A percentile compares a stretch with the other conserved stretches of the same genome.
Conservation (phyloP, 1,140 invertebrate species). For the Trachymyrmex septentrionalis region DNA sequence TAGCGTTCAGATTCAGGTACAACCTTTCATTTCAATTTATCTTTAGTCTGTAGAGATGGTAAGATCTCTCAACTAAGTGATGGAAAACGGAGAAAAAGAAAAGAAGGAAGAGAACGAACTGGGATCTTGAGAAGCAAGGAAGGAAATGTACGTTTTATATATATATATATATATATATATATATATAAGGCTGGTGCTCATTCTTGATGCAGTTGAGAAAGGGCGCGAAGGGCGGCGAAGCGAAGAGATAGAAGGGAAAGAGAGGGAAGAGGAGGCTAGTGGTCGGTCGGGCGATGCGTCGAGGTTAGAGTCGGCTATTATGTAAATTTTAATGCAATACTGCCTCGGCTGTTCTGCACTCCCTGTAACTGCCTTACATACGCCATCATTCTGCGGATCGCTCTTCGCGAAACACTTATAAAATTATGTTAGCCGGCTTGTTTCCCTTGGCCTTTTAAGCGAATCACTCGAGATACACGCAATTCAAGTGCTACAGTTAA, state of each 20-base stretch:
- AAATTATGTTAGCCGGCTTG: constrained; percentile 74
- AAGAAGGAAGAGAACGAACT: constrained; percentile 34
- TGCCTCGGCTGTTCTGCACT: constrained; percentile 74
- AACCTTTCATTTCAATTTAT: constrained; percentile 43
- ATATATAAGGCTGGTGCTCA: constrained; percentile 20
- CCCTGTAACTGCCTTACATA: constrained; percentile 79
- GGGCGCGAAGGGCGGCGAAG: constrained; percentile 54
- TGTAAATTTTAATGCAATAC: constrained; percentile 83
- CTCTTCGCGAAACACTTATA: constrained; percentile 77
- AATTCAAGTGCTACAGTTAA: constrained; percentile 15
- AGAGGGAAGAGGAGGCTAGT: neutral
- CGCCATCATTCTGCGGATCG: constrained; percentile 71
- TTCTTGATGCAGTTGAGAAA: constrained; percentile 44
- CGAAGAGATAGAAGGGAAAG: constrained; percentile 1
- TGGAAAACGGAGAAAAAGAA: constrained; percentile 26
- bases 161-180: constrained; percentile 16
- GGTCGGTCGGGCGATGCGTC: constrained; percentile 64
- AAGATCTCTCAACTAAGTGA: constrained; percentile 53
- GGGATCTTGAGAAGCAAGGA: constrained; percentile 17
- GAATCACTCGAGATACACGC: constrained; percentile 34
- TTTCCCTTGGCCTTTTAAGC: constrained; percentile 40
- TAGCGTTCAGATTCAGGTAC: constrained; percentile 9
- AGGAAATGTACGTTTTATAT: constrained; percentile 39
- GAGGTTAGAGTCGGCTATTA: constrained; percentile 76
- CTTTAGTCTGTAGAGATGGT: constrained; percentile 19